Conservation (phyloP, 2,113 vertebrate genomes). For the Vimba vimba region DNA sequence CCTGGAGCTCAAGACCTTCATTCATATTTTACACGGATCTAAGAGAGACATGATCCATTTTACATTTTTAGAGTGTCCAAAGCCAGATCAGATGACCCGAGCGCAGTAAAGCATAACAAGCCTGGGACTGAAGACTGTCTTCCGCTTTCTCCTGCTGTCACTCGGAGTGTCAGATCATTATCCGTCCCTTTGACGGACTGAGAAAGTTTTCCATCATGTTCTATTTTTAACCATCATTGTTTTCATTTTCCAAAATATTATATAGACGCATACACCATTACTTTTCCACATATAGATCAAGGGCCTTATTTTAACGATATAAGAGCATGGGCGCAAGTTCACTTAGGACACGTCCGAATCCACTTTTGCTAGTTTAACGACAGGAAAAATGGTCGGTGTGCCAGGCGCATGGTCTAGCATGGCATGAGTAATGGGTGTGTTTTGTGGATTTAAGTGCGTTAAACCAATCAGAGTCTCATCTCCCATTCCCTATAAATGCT, state of each 20-base stretch:
- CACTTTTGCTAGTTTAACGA: no score
- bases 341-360: no score
- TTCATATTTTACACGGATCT: slow-evolving; percentile 44
- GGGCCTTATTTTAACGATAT: no score
- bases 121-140: slow-evolving; percentile 24
- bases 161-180: slow-evolving; percentile 12
- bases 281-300: not conserved
- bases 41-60: slow-evolving; percentile 38
- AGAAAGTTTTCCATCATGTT: not conserved
- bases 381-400: no score
- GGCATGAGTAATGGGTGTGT: no score
- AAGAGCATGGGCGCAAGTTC: no score
- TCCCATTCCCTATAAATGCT: no score
- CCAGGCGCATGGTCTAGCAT: no score
- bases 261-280: not conserved
- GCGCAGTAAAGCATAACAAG: slow-evolving; percentile 49
- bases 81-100: slow-evolving; percentile 25
- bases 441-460: no score
- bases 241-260: not conserved
- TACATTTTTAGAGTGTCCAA: slow-evolving; percentile 23
- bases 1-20: slow-evolving; percentile 35
- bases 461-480: no score
- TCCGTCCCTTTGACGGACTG: not conserved
- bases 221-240: not conserved
- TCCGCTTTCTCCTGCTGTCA: slow-evolving; percentile 40